Base-by-base conservation (phyloP, 1,140 invertebrate species). In the Apocrypta bakeri region DNA sequence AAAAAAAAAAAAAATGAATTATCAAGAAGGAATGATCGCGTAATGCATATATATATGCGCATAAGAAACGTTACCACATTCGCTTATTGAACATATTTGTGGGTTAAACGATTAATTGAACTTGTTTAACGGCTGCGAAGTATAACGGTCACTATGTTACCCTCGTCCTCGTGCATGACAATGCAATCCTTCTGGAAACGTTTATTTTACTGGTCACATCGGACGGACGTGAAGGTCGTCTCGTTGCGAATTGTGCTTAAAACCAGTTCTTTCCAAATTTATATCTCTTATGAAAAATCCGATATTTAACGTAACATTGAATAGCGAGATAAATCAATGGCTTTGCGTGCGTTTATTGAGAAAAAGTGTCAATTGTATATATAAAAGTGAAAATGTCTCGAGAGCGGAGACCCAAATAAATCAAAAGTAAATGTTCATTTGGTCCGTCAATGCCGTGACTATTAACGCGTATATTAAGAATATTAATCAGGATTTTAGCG, bases 81-180 rank as follows among this genome's bases (percentile, higher is more conserved):
- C 14, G n/a, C 37, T 75, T 75, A 56, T 81, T 81, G 72, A 11
- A 56, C 33, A 25, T 68, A 29, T 75, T 80, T 64, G 61, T 40
- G 37, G 86, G 85, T 88, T 48, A 88, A 88, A 76, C 84, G 84
- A 87, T 61, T 85, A 88, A 86, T 88, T 88, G 87, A 88, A 86
- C 88, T 81, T 80, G 73, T 84, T 84, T 82, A 87, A 86, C 25
- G 83, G 83, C 86, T 86, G 81, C 76, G 83, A 86, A 85, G 80
- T 86, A 85, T 71, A 85, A 83, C 79, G 77, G 82, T 78, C 68
- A 42, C 63, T 56, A 72, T 29, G 69, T 73, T 73, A n/a, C 76
- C 40, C 42, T 81, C 71, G 80, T 84, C 74, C 71, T 79, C 64
- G 17, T 48, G 33, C 33, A 37, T 37, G 69, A 64, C 68, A 79